These are phyloP conservation scores for Cheilosia vernalis DNA, from an alignment of 2,888 invertebrate genomes.

Conservation along the genomic window DNA sequence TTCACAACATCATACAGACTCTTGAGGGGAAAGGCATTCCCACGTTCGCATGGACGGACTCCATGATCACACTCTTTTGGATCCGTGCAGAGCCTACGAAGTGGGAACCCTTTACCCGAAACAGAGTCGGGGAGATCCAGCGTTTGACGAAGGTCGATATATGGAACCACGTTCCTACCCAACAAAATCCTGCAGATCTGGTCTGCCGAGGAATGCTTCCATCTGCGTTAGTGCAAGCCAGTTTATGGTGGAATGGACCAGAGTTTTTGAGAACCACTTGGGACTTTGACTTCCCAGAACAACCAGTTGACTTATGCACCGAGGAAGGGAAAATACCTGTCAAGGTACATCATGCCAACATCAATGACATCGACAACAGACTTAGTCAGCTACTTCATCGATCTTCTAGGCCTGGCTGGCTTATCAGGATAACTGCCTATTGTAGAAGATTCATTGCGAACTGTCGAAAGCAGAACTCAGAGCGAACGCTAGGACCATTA, in stretches of 20 bases:
- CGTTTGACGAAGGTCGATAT: background rate
- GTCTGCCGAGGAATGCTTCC: conserved; percentile 4
- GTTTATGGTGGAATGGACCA: conserved; percentile 19
- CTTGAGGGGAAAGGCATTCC: conserved; percentile 15
- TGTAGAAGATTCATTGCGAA: conserved; percentile 11
- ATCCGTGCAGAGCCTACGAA: conserved; percentile 5
- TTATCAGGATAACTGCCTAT: conserved; percentile 8
- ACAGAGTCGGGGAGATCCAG: conserved; percentile 16
- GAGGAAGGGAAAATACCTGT: conserved; percentile 1
- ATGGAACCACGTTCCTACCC: background rate
- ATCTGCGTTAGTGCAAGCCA: conserved; percentile 3
- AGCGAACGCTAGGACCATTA: conserved; percentile 1
- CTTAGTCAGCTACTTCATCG: background rate
- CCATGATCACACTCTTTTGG: conserved; percentile 12
- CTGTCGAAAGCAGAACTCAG: background rate
- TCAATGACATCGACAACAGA: background rate
- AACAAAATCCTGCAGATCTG: conserved; percentile 16
- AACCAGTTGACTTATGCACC: background rate
- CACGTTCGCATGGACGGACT: conserved; percentile 19
- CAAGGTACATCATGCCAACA: background rate
- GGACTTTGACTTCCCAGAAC: conserved; percentile 1
- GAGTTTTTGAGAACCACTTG: background rate
- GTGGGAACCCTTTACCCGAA: conserved; percentile 19
- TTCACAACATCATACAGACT: background rate
- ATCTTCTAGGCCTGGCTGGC: background rate